Conservation (phyloP, 2,888 invertebrate species). For the Eupelmus urozonus region DNA sequence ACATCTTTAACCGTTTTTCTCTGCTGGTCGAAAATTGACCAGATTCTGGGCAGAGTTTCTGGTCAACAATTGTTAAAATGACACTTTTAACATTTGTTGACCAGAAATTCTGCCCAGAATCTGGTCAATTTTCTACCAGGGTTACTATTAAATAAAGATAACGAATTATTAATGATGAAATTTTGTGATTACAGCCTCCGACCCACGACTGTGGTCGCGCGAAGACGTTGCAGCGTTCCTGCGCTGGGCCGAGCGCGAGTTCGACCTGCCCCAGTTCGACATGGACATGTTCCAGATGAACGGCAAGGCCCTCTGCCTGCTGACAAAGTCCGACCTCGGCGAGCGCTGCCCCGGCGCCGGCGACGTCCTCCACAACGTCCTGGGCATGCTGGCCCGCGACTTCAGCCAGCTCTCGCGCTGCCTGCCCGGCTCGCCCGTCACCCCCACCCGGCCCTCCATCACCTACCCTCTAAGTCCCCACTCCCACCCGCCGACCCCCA, state of each 20-base stretch:
- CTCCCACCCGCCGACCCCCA: conserved; percentile 89
- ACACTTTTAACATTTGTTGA: too few relatives aligned
- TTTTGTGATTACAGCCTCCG: conserved; percentile 81
- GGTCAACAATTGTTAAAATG: background rate
- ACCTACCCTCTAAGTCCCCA: conserved; percentile 89
- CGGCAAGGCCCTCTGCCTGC: conserved; percentile 94
- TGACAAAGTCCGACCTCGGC: conserved; percentile 93
- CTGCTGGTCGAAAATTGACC: background rate
- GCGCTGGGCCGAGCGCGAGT: conserved; percentile 94
- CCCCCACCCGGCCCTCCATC: conserved; percentile 86
- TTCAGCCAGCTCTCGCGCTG: conserved; percentile 88
- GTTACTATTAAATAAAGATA: background rate
- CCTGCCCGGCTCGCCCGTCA: conserved; percentile 89
- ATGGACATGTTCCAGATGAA: conserved; percentile 98
- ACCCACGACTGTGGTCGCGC: conserved; percentile 93
- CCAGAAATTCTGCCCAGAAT: too few relatives aligned
- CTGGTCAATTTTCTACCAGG: too few relatives aligned
- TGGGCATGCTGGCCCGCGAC: conserved; percentile 91
- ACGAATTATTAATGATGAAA: background rate
- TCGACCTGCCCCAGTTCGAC: conserved; percentile 93
- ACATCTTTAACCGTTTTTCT: background rate
- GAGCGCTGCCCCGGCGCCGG: conserved; percentile 96
- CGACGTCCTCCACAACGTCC: conserved; percentile 94
- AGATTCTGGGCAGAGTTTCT: too few relatives aligned
- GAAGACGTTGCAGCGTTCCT: conserved; percentile 93